Conservation (phyloP, 2,888 invertebrate genomes). For the Clistopyga incitator region DNA sequence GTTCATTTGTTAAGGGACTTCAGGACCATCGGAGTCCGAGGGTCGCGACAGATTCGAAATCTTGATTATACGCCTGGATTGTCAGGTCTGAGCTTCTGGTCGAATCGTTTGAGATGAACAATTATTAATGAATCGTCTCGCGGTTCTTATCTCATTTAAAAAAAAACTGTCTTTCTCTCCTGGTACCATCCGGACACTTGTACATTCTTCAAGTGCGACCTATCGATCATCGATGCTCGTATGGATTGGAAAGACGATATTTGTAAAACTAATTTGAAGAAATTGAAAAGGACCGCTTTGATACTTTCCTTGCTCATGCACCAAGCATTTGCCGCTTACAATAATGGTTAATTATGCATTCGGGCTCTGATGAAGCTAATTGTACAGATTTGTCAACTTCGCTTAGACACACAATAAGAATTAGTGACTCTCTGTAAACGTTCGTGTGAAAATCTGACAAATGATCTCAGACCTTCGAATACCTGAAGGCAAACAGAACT, state of each 20-base stretch:
- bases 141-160: slow-evolving; percentile 31
- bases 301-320: neutral
- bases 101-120: slow-evolving; percentile 70
- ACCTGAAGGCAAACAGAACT: slow-evolving; percentile 14
- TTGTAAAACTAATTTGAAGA: neutral
- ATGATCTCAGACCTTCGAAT: slow-evolving; percentile 45
- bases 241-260: slow-evolving; percentile 8
- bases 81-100: slow-evolving; percentile 73
- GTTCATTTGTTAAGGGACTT: slow-evolving; percentile 59
- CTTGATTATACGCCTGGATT: slow-evolving; percentile 65
- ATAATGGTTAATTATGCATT: neutral
- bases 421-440: neutral
- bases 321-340: neutral
- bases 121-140: slow-evolving; percentile 75
- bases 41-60: slow-evolving; percentile 69
- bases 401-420: slow-evolving; percentile 1
- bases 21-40: slow-evolving; percentile 35
- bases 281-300: neutral
- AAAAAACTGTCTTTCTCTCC: slow-evolving; percentile 45
- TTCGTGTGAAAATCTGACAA: slow-evolving; percentile 53
- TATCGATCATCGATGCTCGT: slow-evolving; percentile 53
- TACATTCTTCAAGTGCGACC: slow-evolving; percentile 41
- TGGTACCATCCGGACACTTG: slow-evolving; percentile 29
- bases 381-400: neutral
- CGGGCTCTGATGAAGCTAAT: neutral